Base-by-base conservation (phyloP, 2,888 invertebrate species). In the Cinara cedri region DNA sequence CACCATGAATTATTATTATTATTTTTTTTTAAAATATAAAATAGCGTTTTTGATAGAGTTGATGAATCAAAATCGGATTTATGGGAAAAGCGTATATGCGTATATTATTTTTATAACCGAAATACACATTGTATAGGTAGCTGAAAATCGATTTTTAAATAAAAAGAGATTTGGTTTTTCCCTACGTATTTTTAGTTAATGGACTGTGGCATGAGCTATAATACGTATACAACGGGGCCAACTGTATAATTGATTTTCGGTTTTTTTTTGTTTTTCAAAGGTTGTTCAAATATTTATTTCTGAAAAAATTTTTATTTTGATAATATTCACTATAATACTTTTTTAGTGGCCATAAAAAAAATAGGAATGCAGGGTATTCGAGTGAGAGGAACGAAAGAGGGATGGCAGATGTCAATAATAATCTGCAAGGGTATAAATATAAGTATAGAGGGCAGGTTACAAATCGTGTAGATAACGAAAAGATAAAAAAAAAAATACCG, bases 331-430 rank as follows among this genome's bases (percentile, higher is more conserved):
- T 26, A 10, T n/a, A 14, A 34, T 34, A 34, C 34, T 34, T 34
- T 4, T 34, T 4, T 6, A 34, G 3, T 6, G 21, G 10, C 8
- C 62, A 70, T 70, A 14, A 62, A 74, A 63, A 51, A 62, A 34
- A 21, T 62, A n/a, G n/a, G n/a, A n/a, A n/a, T 51, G 24, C 34
- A 34, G 34, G 49, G 51, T 19, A 51, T 74, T 74, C 19, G 21
- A 74, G 46, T 34, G 72, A 26, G 44, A 46, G 49, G 13, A 1
- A 46, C 1, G 21, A 11, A 19, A n/a, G 49, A 14, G 26, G 54
- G 51, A 24, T 16, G 46, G 26, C 49, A 62, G 72, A 62, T 49
- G 72, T 72, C 60, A 72, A 72, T 72, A 72, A 72, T 72, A 62
- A 51, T 72, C 51, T 63, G 49, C 19, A 19, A 19, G 13, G 3